Evolutionary conservation across 1,140 invertebrate species (phyloP), one percentile per base, ranked within the genome.

Genomic region (Drosophila insularis): DNA sequence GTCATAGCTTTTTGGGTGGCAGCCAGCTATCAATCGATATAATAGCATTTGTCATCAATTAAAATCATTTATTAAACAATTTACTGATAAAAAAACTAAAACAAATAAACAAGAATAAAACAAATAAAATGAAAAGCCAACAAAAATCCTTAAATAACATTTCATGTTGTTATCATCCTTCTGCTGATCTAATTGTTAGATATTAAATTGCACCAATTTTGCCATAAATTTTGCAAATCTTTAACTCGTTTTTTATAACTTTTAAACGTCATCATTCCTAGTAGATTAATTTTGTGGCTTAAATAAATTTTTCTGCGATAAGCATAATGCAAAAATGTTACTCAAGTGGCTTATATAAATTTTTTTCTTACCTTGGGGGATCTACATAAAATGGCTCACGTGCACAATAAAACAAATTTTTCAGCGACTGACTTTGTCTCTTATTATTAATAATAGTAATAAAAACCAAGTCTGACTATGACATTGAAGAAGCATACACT

Each of bases 31-130:
- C 78, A 54, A 2, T 31, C 8, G 58, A 43, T 68, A 32, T 61
- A 61, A 65, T 62, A 71, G 46, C 63, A n/a, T 72, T 63, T 77
- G 81, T 80, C 77, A 84, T 85, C 35, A 40, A 40, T 40, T 69
- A 62, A 32, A 65, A 55, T 85, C 64, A 72, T 77, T 75, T 76
- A 68, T 73, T 70, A 70, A 68, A 68, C 37, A 64, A 40, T 54
- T 54, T 64, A 75, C 68, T 75, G 64, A 75, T 75, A 63, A 75
- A 76, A 76, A 43, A 27, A 5, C n/a, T n/a, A n/a, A n/a, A n/a
- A n/a, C n/a, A n/a, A 27, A 69, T 32, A 53, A 32, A 21, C 56
- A 40, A 17, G 2, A 21, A 8, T 23, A 23, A 31, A 23, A 2
- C 8, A 8, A 32, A 35, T 31, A 35, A 35, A 56, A 11, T n/a